Conservation (phyloP, 2,113 vertebrate genomes). For the Pluvialis apricaria region DNA sequence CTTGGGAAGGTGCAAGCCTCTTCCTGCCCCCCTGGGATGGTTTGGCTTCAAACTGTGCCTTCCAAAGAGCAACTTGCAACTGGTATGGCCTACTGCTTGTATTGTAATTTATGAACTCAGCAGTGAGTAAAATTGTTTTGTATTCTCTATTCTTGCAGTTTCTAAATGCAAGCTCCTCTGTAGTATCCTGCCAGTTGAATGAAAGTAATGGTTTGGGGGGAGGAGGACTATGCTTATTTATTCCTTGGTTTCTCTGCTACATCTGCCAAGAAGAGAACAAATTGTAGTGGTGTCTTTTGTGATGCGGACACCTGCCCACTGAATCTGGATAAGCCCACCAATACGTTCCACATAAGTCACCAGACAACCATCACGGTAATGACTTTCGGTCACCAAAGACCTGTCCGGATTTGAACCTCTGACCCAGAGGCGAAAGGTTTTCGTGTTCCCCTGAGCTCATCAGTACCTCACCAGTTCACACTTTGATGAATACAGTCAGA, state of each 20-base stretch:
- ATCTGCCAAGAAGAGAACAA: not conserved
- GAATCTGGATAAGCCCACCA: not conserved
- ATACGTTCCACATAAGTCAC: not conserved
- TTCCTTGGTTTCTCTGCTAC: not conserved
- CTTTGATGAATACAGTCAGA: not conserved
- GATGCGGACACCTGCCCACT: not conserved
- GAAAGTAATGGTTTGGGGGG: not conserved
- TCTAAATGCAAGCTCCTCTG: not conserved
- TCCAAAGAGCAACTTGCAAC: not conserved
- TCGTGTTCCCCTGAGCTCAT: not conserved
- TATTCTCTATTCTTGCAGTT: not conserved
- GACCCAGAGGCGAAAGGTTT: not conserved
- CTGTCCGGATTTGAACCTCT: not conserved
- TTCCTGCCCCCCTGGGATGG: not conserved
- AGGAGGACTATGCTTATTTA: not conserved
- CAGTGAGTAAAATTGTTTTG: not conserved
- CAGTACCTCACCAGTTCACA: not conserved
- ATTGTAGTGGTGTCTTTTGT: not conserved
- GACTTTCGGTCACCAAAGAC: not conserved
- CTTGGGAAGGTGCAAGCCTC: not conserved
- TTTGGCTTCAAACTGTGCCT: not conserved
- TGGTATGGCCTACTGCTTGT: not conserved
- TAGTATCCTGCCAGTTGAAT: not conserved
- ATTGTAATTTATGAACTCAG: not conserved
- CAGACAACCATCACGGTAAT: not conserved